Conservation (phyloP, 92 coral and sea anemone species). For the Paramuricea clavata region DNA sequence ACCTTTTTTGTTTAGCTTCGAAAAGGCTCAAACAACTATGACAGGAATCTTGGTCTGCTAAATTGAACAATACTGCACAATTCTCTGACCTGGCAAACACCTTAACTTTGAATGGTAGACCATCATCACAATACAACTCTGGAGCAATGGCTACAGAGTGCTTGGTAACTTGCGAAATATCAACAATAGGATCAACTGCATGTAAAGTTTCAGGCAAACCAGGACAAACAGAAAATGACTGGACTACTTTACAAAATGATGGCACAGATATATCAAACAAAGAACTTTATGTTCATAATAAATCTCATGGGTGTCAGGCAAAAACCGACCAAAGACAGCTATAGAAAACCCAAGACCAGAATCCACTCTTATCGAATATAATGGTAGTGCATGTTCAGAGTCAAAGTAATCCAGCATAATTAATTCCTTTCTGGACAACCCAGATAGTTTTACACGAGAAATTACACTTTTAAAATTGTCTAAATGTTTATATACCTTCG, state of each 20-base stretch:
- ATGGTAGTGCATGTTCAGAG: slow-evolving; percentile 42
- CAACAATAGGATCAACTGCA: slow-evolving; percentile 1
- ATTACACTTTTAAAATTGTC: neutral
- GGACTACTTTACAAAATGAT: slow-evolving; percentile 16
- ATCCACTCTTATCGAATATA: slow-evolving; percentile 61
- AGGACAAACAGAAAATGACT: slow-evolving; percentile 50
- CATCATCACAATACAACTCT: slow-evolving; percentile 8
- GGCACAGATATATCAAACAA: slow-evolving; percentile 50
- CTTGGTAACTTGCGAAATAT: neutral
- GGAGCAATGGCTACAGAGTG: neutral
- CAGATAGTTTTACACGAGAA: neutral
- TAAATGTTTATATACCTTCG: neutral
- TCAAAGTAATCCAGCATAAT: slow-evolving; percentile 4
- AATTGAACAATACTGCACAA: neutral
- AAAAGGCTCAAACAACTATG: neutral
- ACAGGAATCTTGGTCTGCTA: neutral
- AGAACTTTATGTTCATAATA: slow-evolving; percentile 55
- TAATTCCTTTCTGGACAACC: neutral
- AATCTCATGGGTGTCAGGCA: slow-evolving; percentile 72
- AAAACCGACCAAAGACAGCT: slow-evolving; percentile 67
- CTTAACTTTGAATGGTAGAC: slow-evolving; percentile 12
- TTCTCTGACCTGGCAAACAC: too few species aligned
- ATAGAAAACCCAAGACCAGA: slow-evolving; percentile 71
- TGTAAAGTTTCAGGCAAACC: slow-evolving; percentile 26
- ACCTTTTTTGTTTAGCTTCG: neutral